Evolutionary conservation across 2,797 vertebrate species (phyloP).

Genomic region (Phyllotis vaccarum): DNA sequence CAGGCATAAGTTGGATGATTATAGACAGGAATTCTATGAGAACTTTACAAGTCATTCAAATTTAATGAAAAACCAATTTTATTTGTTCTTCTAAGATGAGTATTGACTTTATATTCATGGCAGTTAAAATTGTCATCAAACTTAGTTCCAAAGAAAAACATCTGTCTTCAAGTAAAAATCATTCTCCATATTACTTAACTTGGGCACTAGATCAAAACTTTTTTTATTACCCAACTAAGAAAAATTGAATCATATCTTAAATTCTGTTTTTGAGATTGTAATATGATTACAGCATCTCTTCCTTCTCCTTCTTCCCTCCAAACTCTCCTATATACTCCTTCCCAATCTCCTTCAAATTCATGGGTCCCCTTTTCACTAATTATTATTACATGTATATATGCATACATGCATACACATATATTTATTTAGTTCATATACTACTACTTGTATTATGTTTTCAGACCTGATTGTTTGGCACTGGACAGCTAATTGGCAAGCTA

Average conservation of each 20-base stretch:
- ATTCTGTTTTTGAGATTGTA: neutral
- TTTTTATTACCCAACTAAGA: neutral
- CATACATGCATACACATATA: neutral
- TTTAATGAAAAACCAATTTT: conserved; percentile 28
- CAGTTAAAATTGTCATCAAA: conserved; percentile 62
- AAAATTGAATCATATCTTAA: neutral
- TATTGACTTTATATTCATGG: conserved; percentile 60
- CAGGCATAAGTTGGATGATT: conserved; percentile 4
- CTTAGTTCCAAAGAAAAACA: conserved; percentile 64
- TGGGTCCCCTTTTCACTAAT: neutral
- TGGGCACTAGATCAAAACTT: neutral
- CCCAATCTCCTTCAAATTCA: neutral
- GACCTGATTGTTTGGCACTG: no score
- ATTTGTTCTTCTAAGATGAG: conserved; percentile 61
- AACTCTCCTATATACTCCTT: neutral
- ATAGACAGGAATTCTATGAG: conserved; percentile 23
- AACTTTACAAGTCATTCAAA: conserved; percentile 48
- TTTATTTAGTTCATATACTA: neutral
- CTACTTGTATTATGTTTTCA: neutral
- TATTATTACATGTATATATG: neutral
- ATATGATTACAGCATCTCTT: neutral
- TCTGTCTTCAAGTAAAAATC: neutral
- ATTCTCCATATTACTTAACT: conserved; percentile 49
- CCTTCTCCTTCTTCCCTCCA: neutral
- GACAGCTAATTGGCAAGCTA: neutral